Evolutionary conservation across 2,888 invertebrate genomes (phyloP), one percentile per base, ranked within the genome.

Genomic region (Platerodrilus igneus): DNA sequence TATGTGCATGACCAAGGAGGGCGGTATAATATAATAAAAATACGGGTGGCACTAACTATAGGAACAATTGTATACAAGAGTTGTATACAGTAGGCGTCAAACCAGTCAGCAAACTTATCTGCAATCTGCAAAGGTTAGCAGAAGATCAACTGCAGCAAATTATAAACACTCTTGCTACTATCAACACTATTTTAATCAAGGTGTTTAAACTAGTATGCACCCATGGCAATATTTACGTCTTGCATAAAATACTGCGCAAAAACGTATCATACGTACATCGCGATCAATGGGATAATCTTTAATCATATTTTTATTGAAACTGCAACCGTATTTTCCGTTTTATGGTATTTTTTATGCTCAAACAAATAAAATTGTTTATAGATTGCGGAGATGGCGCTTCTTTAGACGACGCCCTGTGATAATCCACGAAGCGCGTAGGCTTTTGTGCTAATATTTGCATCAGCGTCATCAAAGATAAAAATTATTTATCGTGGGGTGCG

Each of bases 361-460:
- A 46, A 47, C 55, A 52, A 58, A 60, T 62, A 60, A 60, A 59
- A 60, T 57, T 57, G 56, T 59, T 59, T 60, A 58, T 60, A 58
- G 57, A 57, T 57, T 52, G 45, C 46, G 47, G 45, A 50, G 50
- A 51, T 41, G 37, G 47, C 44, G 37, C 32, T 41, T 37, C 43
- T 50, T 53, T 49, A 38, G 46, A 39, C 36, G 45, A 36, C 40
- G 45, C 30, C 37, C 39, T 38, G 37, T 37, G 40, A 44, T 44
- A 44, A 44, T 44, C 44, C 44, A n/a, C 26, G 25, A 23, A 36
- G 31, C 33, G 43, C 26, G 34, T n/a, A n/a, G 46, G 46, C 38
- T 36, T 41, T 43, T 52, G 50, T 53, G 36, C 50, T 47, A 51
- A 55, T 57, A 55, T 53, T 50, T 53, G 48, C 52, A 54, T 55